Evolutionary conservation across 2,888 invertebrate species (phyloP).

Genomic region (Drosophila ustulata): DNA sequence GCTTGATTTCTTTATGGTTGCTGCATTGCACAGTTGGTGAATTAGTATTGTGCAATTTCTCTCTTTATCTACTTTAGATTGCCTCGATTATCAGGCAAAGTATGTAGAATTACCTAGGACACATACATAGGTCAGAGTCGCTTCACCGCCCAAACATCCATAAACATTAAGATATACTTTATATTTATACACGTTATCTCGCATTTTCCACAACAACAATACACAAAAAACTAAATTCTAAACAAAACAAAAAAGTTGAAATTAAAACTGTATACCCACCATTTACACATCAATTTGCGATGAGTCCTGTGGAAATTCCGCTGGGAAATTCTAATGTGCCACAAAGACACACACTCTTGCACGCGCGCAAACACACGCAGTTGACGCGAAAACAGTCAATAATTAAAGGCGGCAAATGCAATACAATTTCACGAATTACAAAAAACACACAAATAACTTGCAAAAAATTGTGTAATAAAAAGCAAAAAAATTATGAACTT

Average conservation of each 20-base stretch:
- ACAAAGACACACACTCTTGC: not conserved
- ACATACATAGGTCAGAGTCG: conserved; percentile 39
- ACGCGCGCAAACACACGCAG: not conserved
- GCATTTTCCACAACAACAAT: too few relatives aligned
- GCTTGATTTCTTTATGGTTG: not conserved
- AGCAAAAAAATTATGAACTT: not conserved
- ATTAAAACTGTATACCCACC: conserved; percentile 52
- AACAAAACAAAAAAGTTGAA: too few relatives aligned
- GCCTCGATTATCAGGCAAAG: not conserved
- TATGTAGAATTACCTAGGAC: not conserved
- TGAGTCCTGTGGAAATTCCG: conserved; percentile 44
- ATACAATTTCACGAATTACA: conserved; percentile 2
- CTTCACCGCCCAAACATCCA: not conserved
- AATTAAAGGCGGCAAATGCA: not conserved
- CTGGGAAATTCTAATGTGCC: conserved; percentile 34
- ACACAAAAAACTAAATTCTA: too few relatives aligned
- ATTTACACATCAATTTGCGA: conserved; percentile 69
- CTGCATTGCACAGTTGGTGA: not conserved
- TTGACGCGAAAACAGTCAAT: conserved; percentile 1
- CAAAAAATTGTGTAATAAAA: conserved; percentile 3
- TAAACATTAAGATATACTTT: not conserved
- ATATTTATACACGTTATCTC: too few relatives aligned
- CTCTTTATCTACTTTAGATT: too few relatives aligned
- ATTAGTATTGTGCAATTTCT: not conserved
- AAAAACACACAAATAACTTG: not conserved